Evolutionary conservation across 2,888 invertebrate species (phyloP), one percentile per base, ranked within the genome.

Genomic region (Byasa hedistus): DNA sequence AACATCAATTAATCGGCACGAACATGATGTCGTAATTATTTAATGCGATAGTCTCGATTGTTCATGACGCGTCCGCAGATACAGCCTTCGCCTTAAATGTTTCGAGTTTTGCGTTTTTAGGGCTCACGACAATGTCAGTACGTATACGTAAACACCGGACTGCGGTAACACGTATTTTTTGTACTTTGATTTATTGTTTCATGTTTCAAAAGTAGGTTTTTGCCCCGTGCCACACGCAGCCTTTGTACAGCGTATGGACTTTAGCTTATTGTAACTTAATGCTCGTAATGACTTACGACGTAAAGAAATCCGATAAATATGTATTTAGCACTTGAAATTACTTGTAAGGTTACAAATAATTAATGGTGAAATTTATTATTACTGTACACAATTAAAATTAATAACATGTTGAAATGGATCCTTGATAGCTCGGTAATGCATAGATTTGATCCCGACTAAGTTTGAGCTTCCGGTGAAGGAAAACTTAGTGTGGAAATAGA

Each of bases 111-210:
- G 70, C 75, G 79, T 83, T 83, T 84, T 84, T 81, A 82, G 76
- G 79, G 68, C 73, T 71, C 74, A 82, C 89, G 86, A 88, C 89
- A 89, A 83, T 85, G 87, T 89, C 83, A 79, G 78, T 79, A 76
- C 76, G 76, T 82, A 77, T 79, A 84, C 84, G 87, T 85, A 87
- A 89, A 90, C 89, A 89, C 84, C 86, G 82, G 86, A 79, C 78
- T 79, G 74, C 79, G 82, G 85, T 87, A 87, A 89, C 90, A 89
- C 90, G 84, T 89, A 80, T 84, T 89, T 86, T 90, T 89, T 90
- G 84, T 82, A 76, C 82, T 84, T 87, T 88, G 90, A 90, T 89
- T 90, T 91, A 91, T 88, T 85, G 87, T 89, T 87, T 87, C 84
- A 82, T 73, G 82, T 89, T 89, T 83, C 85, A 86, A 83, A 87